Evolutionary conservation across 2,113 vertebrate species (phyloP), one percentile per base, ranked within the genome.

Genomic region (Sander lucioperca): DNA sequence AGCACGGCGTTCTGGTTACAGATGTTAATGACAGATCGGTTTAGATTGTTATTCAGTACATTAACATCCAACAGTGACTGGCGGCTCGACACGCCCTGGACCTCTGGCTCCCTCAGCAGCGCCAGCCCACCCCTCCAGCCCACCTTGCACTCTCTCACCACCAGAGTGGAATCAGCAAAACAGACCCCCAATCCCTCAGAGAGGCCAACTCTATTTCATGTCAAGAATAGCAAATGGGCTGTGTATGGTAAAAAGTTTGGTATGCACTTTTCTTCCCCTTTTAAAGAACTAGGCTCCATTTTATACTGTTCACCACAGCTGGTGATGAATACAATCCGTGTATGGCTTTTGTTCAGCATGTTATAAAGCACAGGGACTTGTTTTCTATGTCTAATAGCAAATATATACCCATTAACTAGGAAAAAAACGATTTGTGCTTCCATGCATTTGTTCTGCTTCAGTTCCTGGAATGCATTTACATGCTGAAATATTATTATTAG

Each of bases 21-120:
- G 85, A 92, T 92, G 88, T 93, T 94, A 91, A 91, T 89, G 74
- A 74, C 85, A 77, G 82, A 91, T 88, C 72, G 62, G 71, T 83
- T 91, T 85, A 56, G 67, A 87, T 94, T 94, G 86, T 91, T 92
- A 93, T 92, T 87, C 89, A 78, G 74, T 16, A 30, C 84, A 72
- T 84, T 86, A 89, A 89, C 84, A 83, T 78, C 76, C 77, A 39
- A 82, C 73, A 13, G 67, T 80, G 84, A 84, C 73, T 89, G 86
- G 74, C 74, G 69, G 82, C 84, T 81, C 67, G 19, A 77, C 83
- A 47, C 58, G 57, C 80, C 68, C 83, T 6, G 75, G 77, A 91
- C 90, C 90, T 90, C 84, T 89, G 84, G 74, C 84, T 93, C 74
- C 25, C 33, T 70, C 36, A 57, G 79, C 74, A 50, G 48, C 75